A percentile compares a stretch with the other conserved stretches of the same genome.
These are phyloP conservation scores for Chroicocephalus ridibundus DNA, from an alignment of 2,113 vertebrate species.

Conservation along the genomic window DNA sequence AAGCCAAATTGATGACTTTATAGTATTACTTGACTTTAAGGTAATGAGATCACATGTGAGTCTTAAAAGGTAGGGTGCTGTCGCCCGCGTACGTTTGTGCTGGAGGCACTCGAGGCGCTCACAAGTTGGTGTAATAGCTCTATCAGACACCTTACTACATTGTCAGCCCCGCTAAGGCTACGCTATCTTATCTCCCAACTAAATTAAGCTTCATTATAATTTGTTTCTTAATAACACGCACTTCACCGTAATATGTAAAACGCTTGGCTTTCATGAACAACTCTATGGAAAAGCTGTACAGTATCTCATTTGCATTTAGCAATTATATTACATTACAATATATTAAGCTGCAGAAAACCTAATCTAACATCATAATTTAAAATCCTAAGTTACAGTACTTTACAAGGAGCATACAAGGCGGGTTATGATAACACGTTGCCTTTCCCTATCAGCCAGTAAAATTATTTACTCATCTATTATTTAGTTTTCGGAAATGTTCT, in stretches of 20 bases:
- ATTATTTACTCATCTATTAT: slow-evolving; percentile 57
- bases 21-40: background rate
- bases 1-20: background rate
- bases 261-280: slow-evolving; percentile 71
- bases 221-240: slow-evolving; percentile 75
- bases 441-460: slow-evolving; percentile 46
- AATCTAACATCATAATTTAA: slow-evolving; percentile 76
- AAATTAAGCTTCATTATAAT: slow-evolving; percentile 74
- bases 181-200: slow-evolving; percentile 59
- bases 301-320: slow-evolving; percentile 77
- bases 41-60: background rate
- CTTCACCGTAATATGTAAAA: slow-evolving; percentile 73
- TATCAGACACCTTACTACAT: background rate
- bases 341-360: slow-evolving; percentile 75
- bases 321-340: slow-evolving; percentile 77
- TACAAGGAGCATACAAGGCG: slow-evolving; percentile 68
- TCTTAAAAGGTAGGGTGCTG: background rate
- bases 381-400: slow-evolving; percentile 69
- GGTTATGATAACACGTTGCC: slow-evolving; percentile 60
- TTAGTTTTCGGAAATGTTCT: slow-evolving; percentile 19
- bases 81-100: background rate
- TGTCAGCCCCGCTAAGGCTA: background rate
- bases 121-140: background rate
- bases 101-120: background rate
- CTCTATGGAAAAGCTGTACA: slow-evolving; percentile 64